These are phyloP conservation scores for Scaptomyza polygonia DNA, from an alignment of 2,888 invertebrate species.

Conservation along the genomic window DNA sequence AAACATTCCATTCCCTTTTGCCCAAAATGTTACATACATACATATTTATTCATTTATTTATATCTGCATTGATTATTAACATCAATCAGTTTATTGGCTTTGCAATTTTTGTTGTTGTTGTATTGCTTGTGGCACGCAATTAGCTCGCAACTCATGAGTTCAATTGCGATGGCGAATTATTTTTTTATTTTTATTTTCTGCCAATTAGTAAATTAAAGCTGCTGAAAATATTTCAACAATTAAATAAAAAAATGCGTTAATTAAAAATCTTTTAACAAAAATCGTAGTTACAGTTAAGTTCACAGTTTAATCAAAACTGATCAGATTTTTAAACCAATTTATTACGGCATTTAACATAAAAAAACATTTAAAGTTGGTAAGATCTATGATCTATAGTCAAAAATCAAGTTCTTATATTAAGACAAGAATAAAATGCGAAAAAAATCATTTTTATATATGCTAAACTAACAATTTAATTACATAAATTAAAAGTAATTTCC, in stretches of 20 bases:
- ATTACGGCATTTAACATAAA: too few relatives aligned
- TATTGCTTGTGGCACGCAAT: too few relatives aligned
- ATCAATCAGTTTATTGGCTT: slow-evolving; percentile 68
- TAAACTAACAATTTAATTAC: background rate
- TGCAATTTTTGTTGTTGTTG: background rate
- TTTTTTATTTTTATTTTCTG: slow-evolving; percentile 7
- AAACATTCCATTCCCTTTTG: background rate
- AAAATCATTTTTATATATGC: too few relatives aligned
- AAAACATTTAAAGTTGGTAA: too few relatives aligned
- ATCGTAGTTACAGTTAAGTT: too few relatives aligned
- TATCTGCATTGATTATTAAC: slow-evolving; percentile 61
- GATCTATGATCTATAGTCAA: too few relatives aligned
- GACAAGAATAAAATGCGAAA: too few relatives aligned
- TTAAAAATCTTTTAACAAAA: background rate
- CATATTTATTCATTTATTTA: too few relatives aligned
- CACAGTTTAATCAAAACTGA: too few relatives aligned
- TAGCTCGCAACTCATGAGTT: slow-evolving; percentile 48
- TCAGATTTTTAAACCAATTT: too few relatives aligned
- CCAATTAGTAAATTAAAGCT: slow-evolving; percentile 71
- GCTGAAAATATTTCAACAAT: slow-evolving; percentile 28
- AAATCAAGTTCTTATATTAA: too few relatives aligned
- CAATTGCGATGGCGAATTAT: slow-evolving; percentile 20
- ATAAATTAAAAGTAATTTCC: background rate
- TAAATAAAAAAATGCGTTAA: slow-evolving; percentile 18
- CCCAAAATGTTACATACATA: slow-evolving; percentile 25